A percentile compares a stretch with the other conserved stretches of the same genome.
phyloP scores from a whole-genome alignment of 2,797 vertebrate genomes.

The Enteromius fasciolatus region DNA sequence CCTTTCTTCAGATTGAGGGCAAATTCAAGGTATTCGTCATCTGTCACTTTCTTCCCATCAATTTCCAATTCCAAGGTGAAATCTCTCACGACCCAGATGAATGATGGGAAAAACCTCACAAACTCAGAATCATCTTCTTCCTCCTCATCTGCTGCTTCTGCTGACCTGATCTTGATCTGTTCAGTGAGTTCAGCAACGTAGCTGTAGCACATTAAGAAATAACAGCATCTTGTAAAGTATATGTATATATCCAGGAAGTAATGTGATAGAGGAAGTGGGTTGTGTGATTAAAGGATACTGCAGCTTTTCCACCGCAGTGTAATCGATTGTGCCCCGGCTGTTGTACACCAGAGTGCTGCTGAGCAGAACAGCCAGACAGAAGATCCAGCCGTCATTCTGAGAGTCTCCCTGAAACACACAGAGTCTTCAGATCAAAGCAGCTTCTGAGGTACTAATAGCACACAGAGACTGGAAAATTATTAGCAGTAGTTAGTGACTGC shows the following conservation, averaged over 20 bases:
- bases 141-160: conserved; percentile 24
- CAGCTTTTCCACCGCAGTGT: conserved; percentile 63
- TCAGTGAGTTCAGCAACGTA: conserved; percentile 63
- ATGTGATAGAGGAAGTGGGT: not conserved
- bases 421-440: not conserved
- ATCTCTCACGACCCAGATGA: conserved; percentile 65
- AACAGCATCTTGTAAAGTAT: not conserved
- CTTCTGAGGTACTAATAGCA: not conserved
- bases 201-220: conserved; percentile 57
- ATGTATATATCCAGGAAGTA: not conserved
- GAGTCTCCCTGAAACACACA: not conserved
- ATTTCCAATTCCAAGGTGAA: conserved; percentile 60
- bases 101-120: conserved; percentile 66
- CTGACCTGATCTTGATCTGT: conserved; percentile 63
- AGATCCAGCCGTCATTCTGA: too few species aligned
- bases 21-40: conserved; percentile 61
- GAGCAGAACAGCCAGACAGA: conserved; percentile 53
- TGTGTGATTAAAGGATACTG: conserved; percentile 64
- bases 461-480: too few species aligned
- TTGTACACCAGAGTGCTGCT: conserved; percentile 71
- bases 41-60: conserved; percentile 39
- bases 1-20: conserved; percentile 62
- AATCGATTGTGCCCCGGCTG: conserved; percentile 66
- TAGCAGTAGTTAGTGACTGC: not conserved
- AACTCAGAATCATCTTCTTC: conserved; percentile 55